Conservation (phyloP, 2,797 vertebrate species). For the Paedocypris micromegethes region DNA sequence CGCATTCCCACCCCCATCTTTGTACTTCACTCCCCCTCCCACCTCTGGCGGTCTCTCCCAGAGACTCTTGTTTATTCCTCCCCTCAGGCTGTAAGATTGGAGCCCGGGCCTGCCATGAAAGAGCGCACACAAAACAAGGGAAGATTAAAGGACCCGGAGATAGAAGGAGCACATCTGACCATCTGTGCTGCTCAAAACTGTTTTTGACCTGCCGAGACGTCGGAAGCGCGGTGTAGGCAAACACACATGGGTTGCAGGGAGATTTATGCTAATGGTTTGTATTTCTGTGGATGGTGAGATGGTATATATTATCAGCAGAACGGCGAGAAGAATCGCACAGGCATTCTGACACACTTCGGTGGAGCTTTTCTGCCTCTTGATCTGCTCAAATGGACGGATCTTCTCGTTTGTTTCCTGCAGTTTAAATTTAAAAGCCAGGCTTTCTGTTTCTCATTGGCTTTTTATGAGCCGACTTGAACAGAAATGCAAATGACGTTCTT, state of each 20-base stretch:
- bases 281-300: slow-evolving; percentile 15
- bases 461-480: slow-evolving; percentile 1
- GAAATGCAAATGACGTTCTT: neutral
- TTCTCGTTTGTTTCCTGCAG: neutral
- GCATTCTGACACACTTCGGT: too few species aligned
- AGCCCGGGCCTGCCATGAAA: slow-evolving; percentile 50
- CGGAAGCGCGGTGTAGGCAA: slow-evolving; percentile 23
- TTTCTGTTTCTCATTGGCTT: slow-evolving; percentile 4
- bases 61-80: slow-evolving; percentile 57
- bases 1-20: slow-evolving; percentile 41
- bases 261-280: slow-evolving; percentile 11
- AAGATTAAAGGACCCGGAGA: slow-evolving; percentile 51
- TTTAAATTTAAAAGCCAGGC: neutral
- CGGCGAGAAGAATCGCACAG: too few species aligned
- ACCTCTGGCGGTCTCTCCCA: slow-evolving; percentile 46
- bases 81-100: slow-evolving; percentile 52
- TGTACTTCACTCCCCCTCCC: slow-evolving; percentile 42
- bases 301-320: too few species aligned
- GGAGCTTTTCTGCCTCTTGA: too few species aligned
- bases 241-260: slow-evolving; percentile 22
- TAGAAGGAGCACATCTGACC: slow-evolving; percentile 49
- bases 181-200: slow-evolving; percentile 46
- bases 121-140: slow-evolving; percentile 48
- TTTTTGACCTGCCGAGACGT: slow-evolving; percentile 29
- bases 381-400: too few species aligned